These are phyloP conservation scores for Gallinago paraguaiae DNA, from an alignment of 2,113 vertebrate species.

Conservation along the genomic window DNA sequence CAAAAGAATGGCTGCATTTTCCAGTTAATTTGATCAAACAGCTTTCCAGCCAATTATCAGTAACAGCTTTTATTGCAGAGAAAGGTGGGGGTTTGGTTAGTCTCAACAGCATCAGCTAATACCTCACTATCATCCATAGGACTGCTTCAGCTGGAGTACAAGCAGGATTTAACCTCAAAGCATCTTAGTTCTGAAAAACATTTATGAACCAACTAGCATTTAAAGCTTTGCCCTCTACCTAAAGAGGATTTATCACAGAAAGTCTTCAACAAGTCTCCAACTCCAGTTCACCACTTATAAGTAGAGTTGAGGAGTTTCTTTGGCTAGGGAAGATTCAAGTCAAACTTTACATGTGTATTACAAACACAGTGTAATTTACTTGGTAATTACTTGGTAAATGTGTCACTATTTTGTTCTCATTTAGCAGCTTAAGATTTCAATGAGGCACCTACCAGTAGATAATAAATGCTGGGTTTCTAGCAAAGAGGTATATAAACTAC, in stretches of 20 bases:
- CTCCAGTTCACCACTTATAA: neutral
- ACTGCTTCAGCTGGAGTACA: neutral
- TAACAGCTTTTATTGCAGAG: neutral
- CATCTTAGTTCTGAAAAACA: neutral
- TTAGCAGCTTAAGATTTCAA: neutral
- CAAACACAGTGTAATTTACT: neutral
- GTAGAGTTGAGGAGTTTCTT: neutral
- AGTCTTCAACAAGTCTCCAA: neutral
- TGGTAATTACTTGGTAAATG: neutral
- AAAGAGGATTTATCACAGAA: neutral
- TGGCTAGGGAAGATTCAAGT: neutral
- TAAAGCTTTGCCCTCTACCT: neutral
- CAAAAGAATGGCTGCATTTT: neutral
- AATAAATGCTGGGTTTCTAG: neutral
- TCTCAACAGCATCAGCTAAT: neutral
- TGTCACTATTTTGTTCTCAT: neutral
- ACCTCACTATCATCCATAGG: fast-evolving
- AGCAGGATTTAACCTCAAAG: neutral
- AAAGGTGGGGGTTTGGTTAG: neutral
- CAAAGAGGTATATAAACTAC: neutral
- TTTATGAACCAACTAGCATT: neutral
- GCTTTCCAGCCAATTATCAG: neutral
- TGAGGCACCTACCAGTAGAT: neutral
- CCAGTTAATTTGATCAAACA: neutral
- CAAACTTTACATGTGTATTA: neutral